Evolutionary conservation across 2,888 invertebrate species (phyloP).

Genomic region (Pyrrhosoma nymphula): DNA sequence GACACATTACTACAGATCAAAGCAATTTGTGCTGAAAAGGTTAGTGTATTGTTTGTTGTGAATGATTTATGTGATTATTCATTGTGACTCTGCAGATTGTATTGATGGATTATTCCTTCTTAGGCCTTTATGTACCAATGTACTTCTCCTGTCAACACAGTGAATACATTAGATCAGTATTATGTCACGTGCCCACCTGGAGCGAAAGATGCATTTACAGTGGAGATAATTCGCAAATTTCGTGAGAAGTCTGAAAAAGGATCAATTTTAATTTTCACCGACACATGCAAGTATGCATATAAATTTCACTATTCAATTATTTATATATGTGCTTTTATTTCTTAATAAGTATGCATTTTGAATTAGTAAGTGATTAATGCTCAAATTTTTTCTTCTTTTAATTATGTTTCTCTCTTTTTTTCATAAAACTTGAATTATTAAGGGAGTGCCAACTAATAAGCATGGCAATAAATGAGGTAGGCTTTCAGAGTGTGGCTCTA

Average conservation of each 20-base stretch:
- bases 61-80: neutral
- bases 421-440: constrained; percentile 73
- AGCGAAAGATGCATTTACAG: constrained; percentile 94
- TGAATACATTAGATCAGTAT: constrained; percentile 92
- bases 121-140: constrained; percentile 84
- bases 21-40: constrained; percentile 83
- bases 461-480: constrained; percentile 92
- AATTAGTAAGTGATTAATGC: too few species aligned
- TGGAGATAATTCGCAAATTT: constrained; percentile 89
- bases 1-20: constrained; percentile 87
- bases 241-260: constrained; percentile 86
- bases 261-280: constrained; percentile 96
- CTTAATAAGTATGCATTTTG: too few species aligned
- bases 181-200: constrained; percentile 95
- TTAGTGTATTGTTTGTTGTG: constrained; percentile 75
- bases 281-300: constrained; percentile 92
- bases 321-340: constrained; percentile 67
- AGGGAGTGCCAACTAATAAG: constrained; percentile 95
- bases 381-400: neutral
- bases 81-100: neutral
- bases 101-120: constrained; percentile 65
- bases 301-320: constrained; percentile 57
- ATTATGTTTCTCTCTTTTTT: constrained; percentile 14
- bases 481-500: constrained; percentile 92
- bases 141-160: constrained; percentile 87